Evolutionary conservation across 2,888 invertebrate species (phyloP), one percentile per base, ranked within the genome.

Genomic region (Tinea pellionella): DNA sequence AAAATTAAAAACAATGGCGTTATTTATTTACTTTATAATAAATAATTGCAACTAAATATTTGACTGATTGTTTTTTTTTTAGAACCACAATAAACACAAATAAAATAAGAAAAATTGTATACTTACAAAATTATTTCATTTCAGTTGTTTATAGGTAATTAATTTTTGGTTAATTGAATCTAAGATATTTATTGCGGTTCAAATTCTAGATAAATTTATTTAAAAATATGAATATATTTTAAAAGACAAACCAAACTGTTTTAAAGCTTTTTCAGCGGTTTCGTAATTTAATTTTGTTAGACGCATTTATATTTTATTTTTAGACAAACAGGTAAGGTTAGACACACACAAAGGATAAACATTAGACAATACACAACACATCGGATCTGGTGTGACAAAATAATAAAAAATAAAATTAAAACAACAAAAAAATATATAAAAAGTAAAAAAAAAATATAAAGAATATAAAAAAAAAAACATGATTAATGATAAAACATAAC

Each of bases 341-440:
- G 92, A 94, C 93, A 94, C 92, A 94, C 94, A 94, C 94, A 93
- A 92, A 90, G 94, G 93, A 92, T 91, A 88, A 91, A 93, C 92
- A 93, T 92, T 93, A 94, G 94, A 94, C 94, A 93, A 94, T 93
- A 94, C 94, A 94, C 94, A 94, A 88, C 84, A 87, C 88, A 83
- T 84, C 84, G 82, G 84, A 85, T 88, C 88, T 88, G 88, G 88
- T 86, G 88, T 85, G 88, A 86, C 83, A 83, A 42, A 74, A 74
- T 64, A 80, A 78, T 71, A 75, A 73, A 68, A 70, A 67, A 71
- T 65, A 69, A 75, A 73, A 30, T 51, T 51, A 60, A 61, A n/a
- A n/a, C 59, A 47, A n/a, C n/a, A n/a, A n/a, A n/a, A n/a, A n/a
- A n/a, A n/a, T n/a, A n/a, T n/a, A 63, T 60, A 62, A 61, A 24